Conservation (phyloP, 30 jellyfish, hydroid and myxozoan genomes). For the Aurelia sp. region DNA sequence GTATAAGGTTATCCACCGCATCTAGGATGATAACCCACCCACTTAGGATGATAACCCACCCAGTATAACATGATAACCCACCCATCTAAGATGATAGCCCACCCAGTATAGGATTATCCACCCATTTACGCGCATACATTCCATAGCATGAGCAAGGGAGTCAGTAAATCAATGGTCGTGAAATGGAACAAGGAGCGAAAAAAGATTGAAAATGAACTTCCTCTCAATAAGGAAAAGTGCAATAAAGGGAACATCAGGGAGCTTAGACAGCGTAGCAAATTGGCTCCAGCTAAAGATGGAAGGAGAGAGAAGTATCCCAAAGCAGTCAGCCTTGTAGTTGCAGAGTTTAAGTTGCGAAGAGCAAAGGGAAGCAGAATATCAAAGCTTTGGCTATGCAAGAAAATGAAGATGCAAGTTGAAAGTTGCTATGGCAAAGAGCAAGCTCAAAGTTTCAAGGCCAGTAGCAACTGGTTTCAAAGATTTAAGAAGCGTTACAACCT, state of each 20-base stretch:
- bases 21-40: no score
- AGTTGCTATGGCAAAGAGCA: conserved; percentile 45
- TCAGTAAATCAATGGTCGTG: conserved; percentile 40
- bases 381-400: conserved; percentile 45
- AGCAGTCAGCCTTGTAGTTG: conserved; percentile 43
- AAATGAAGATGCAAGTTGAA: conserved; percentile 13
- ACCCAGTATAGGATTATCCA: no score
- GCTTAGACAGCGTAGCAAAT: conserved; percentile 24
- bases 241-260: conserved; percentile 32
- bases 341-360: conserved; percentile 58
- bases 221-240: conserved; percentile 29
- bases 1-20: no score
- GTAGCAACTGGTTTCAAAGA: conserved; percentile 20
- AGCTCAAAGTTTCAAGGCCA: conserved; percentile 40
- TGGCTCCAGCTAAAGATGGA: background rate
- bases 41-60: no score
- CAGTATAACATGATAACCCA: no score
- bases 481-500: background rate
- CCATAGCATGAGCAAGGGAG: no score
- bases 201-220: conserved; percentile 24
- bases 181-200: conserved; percentile 46
- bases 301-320: conserved; percentile 15
- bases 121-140: no score
- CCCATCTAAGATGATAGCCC: no score
- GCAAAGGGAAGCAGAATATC: conserved; percentile 57